phyloP scores from a whole-genome alignment of 1,140 invertebrate species.

The Eumaeus atala region DNA sequence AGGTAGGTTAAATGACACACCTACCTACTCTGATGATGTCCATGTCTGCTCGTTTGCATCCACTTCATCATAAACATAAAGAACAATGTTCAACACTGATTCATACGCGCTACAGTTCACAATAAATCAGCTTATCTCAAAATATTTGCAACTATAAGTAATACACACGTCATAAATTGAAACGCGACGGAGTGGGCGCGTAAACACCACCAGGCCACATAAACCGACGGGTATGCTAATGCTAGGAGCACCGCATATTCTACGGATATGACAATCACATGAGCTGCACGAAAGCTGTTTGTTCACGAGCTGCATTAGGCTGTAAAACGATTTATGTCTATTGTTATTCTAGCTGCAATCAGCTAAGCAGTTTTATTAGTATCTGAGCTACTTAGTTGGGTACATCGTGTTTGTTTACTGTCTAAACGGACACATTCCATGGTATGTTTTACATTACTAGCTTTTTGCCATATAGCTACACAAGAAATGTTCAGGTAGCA shows the following conservation, averaged over 20 bases:
- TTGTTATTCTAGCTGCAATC: constrained; percentile 24
- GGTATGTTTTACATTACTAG: too few species aligned
- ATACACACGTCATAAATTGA: constrained; percentile 64
- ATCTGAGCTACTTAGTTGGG: too few species aligned
- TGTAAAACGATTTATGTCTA: constrained; percentile 22
- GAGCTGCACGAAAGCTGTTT: constrained; percentile 35
- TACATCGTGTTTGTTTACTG: too few species aligned
- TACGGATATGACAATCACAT: constrained; percentile 41
- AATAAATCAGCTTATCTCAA: constrained; percentile 11
- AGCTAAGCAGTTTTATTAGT: constrained; percentile 1
- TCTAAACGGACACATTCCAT: too few species aligned
- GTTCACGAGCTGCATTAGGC: constrained; percentile 26
- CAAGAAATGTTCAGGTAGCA: too few species aligned
- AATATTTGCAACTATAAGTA: constrained; percentile 38
- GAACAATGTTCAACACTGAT: neutral
- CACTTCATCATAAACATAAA: neutral
- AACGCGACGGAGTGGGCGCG: constrained; percentile 63
- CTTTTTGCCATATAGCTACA: too few species aligned
- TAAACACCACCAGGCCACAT: constrained; percentile 63
- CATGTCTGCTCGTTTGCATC: neutral
- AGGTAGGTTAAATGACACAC: neutral
- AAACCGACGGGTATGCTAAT: constrained; percentile 67
- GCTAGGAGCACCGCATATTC: constrained; percentile 37
- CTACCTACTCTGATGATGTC: neutral
- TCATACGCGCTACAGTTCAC: neutral